Evolutionary conservation across 2,888 invertebrate species (phyloP), one percentile per base, ranked within the genome.

Genomic region (Mylabris sibirica): DNA sequence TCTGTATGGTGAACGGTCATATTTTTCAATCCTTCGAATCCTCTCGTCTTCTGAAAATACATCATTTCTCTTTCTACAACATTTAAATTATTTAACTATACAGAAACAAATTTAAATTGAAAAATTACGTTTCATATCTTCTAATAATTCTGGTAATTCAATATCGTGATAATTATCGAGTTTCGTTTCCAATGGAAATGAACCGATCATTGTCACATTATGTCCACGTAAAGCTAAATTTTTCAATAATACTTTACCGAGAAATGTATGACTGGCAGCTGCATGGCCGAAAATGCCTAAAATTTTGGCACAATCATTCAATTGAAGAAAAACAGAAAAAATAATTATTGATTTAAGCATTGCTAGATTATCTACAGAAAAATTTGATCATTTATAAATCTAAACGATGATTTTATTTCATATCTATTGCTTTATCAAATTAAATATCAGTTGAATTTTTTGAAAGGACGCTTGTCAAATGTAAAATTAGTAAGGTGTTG

Each of bases 221-320:
- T 89, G 88, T 66, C 87, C 85, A 26, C 85, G 83, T 74, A 83
- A 84, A 17, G 87, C 87, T 49, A 89, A 80, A 74, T 87, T 87
- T 59, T 85, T 84, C 74, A 89, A 83, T 64, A 88, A 79, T 30
- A 84, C 60, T 26, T 67, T 71, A 2, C 77, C 76, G n/a, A 78
- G 35, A 38, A 71, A 68, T 6, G 71, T 70, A 66, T 78, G 78
- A 61, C 77, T 77, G 53, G 66, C 65, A n/a, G 73, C 73, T 0
- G 78, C 72, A 62, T 73, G 74, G 63, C 74, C 74, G 66, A 77
- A 78, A 22, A 78, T 65, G 9, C 71, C 75, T 44, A 78, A 64
- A 64, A 77, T 76, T 26, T 71, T 75, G 30, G 70, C 71, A 66
- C 75, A 38, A 24, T 66, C 35, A 17, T 26, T 49, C 9, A 20